Evolutionary conservation across 2,797 vertebrate genomes (phyloP).

Genomic region (Chiroxiphia lanceolata): DNA sequence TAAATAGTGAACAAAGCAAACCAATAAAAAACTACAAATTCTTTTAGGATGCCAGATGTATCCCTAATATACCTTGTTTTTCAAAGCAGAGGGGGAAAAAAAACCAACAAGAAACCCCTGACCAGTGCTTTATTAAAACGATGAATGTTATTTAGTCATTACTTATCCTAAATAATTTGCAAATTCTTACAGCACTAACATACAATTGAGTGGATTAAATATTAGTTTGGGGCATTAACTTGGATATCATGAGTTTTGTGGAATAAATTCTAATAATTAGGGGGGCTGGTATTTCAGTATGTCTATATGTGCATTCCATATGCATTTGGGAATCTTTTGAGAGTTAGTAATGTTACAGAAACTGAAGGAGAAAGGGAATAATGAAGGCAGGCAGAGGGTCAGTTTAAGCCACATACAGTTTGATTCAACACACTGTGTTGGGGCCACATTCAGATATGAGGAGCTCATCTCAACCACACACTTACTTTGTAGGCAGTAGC

Average conservation of each 20-base stretch:
- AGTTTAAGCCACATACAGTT: background rate
- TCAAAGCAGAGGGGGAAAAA: background rate
- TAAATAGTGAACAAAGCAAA: background rate
- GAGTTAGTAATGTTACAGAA: background rate
- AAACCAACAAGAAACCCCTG: rapidly evolving
- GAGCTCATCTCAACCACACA: background rate
- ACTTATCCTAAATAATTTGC: background rate
- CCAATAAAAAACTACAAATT: background rate
- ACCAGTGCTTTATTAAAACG: background rate
- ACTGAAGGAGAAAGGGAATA: background rate
- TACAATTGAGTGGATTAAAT: background rate
- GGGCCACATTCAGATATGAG: background rate
- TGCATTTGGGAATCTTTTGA: background rate
- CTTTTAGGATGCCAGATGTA: background rate
- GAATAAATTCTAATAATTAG: background rate
- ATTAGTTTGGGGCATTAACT: background rate
- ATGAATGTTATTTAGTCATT: background rate
- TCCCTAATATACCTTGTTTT: background rate
- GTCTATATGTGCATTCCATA: background rate
- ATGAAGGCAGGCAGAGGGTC: background rate
- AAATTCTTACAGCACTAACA: background rate
- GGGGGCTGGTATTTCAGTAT: background rate
- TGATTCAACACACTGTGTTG: background rate
- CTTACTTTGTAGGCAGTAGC: background rate
- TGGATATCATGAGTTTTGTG: background rate